Base-by-base conservation (phyloP, 1,140 invertebrate species). In the Episyrphus balteatus region DNA sequence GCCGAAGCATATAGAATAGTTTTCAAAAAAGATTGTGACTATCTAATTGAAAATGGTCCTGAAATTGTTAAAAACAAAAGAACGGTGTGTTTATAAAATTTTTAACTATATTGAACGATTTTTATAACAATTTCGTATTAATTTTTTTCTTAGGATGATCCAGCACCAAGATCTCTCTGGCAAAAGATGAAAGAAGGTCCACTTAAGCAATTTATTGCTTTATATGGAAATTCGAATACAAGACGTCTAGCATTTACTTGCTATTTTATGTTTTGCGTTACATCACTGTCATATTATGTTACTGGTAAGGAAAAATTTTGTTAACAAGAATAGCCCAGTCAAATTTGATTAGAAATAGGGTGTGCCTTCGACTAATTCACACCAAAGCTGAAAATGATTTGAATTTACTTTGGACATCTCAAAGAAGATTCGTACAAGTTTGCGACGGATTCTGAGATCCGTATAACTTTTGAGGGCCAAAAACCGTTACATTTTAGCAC, bases 1-100 rank as follows among this genome's bases (percentile, higher is more conserved):
- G 75, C 80, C 32, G 80, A 85, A 68, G 86, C 85, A 2, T 80
- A 82, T 49, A 70, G 70, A 51, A 73, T 86, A 7, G 68, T 91
- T 12, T 68, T 68, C 43, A 61, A 59, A 37, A 57, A 62, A 51
- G 53, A 57, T 1, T 55, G 55, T 34, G 59, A 67, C 41, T 65
- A 64, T 51, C 57, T 67, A 32, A 49, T 64, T 19, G 51, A 63
- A 36, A 41, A 58, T n/a, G 19, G 26, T 8, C 32, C 49, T 8
- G 48, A 53, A 36, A 42, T 53, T n/a, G 46, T 51, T 32, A 55
- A 36, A 40, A 56, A 64, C 55, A 65, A 66, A 54, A 61, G 65
- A 53, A 34, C 47, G 32, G 62, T 66, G 48, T 55, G 46, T 32
- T 40, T 11, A 8, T 13, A 7, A 15, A 14, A 37, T 37, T 46